Conservation (phyloP, 2,888 invertebrate genomes). For the Coenonympha arcania region DNA sequence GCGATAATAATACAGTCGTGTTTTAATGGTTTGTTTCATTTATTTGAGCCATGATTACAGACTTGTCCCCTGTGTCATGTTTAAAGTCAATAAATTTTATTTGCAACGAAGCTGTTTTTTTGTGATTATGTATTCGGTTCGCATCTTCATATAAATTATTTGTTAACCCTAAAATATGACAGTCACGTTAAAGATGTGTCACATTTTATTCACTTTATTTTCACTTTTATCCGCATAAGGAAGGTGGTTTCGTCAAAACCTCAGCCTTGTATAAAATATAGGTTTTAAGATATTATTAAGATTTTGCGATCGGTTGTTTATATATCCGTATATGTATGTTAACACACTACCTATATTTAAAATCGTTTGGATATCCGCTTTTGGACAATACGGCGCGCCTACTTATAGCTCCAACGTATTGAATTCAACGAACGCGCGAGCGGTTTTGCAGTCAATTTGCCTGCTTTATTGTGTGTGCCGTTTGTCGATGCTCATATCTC, state of each 20-base stretch:
- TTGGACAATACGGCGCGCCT: constrained; percentile 55
- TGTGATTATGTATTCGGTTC: background rate
- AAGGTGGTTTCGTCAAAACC: background rate
- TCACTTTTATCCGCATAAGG: background rate
- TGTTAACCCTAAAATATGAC: background rate
- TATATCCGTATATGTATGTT: background rate
- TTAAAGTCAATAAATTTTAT: constrained; percentile 4
- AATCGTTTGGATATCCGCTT: constrained; percentile 19
- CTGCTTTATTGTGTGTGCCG: constrained; percentile 60
- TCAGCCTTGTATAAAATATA: background rate
- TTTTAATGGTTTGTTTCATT: constrained; percentile 1
- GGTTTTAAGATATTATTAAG: background rate
- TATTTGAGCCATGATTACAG: background rate
- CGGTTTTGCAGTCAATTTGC: constrained; percentile 63
- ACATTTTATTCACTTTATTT: background rate
- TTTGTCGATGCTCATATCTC: constrained; percentile 39
- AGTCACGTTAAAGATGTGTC: background rate
- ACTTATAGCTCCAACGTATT: constrained; percentile 42
- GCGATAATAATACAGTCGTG: background rate
- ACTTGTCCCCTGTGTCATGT: constrained; percentile 2
- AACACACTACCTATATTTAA: no score
- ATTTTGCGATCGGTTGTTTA: background rate
- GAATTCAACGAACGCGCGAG: constrained; percentile 44
- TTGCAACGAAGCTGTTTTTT: background rate
- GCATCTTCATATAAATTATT: background rate